Evolutionary conservation across 2,113 vertebrate genomes (phyloP), one percentile per base, ranked within the genome.

Genomic region (Crotophaga sulcirostris): DNA sequence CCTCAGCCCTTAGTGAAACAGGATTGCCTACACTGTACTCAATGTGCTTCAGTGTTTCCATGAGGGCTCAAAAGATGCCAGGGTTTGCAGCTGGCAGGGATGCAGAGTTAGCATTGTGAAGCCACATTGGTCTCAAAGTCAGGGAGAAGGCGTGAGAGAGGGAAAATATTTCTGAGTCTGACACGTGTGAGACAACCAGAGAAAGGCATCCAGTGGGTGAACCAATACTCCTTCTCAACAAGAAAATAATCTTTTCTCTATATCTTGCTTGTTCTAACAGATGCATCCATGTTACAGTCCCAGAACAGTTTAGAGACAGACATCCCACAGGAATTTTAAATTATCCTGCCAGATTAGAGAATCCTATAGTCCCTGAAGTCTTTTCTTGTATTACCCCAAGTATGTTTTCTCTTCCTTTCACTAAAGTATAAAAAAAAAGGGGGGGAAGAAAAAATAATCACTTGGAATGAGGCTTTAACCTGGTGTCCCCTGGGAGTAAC

Each of bases 31-130:
- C 7, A 6, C 26, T 26, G 55, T 12, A 54, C 12, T 33, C 45
- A 17, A 2, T 0, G 0, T 8, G 28, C 38, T 45, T 75, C 44
- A 58, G 2, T 21, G 23, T 38, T 62, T 18, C 67, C 3, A 0
- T 8, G 34, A 34, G 16, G n/a, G n/a, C 21, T 87, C 5, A 3
- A 45, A 66, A 34, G 36, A 52, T 80, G 51, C 47, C 16, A 31
- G 13, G 16, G 10, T 10, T 51, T 70, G 10, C 2, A 4, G 28
- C 10, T n/a, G 42, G 8, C 73, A 72, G 77, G 52, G 33, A 75
- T 21, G 12, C 28, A 72, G 59, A 64, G 64, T 34, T 49, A 44
- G n/a, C 1, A 0, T 15, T 42, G 31, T 18, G 19, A 13, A 23
- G 6, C 7, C 86, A 67, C 8, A 0, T 0, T 51, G 31, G 21